phyloP scores from a whole-genome alignment of 2,797 vertebrate genomes.

The Scleropages formosus region DNA sequence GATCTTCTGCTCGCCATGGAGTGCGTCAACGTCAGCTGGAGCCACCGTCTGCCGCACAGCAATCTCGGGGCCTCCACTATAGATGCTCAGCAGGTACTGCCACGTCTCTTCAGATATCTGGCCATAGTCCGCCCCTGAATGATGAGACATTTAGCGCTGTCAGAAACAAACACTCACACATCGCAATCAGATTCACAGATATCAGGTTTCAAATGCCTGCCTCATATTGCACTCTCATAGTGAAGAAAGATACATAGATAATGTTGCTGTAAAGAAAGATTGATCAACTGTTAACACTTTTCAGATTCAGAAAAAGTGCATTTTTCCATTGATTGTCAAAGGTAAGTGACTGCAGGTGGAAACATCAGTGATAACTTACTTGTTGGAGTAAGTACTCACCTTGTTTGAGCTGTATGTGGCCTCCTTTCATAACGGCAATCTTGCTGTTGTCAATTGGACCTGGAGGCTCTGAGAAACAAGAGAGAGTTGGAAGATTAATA shows the following conservation, averaged over 20 bases:
- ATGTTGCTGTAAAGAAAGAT: no score
- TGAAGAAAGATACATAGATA: no score
- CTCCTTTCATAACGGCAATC: constrained; percentile 85
- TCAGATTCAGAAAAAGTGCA: no score
- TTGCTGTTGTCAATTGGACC: constrained; percentile 95
- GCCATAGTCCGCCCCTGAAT: constrained; percentile 90
- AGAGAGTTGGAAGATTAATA: no score
- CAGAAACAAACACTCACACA: background rate
- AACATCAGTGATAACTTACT: no score
- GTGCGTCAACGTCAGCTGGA: constrained; percentile 72
- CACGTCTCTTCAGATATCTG: constrained; percentile 98
- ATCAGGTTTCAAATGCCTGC: no score
- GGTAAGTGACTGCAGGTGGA: no score
- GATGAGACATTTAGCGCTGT: background rate
- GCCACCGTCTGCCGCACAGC: constrained; percentile 85
- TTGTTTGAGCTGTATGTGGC: constrained; percentile 89
- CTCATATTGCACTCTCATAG: no score
- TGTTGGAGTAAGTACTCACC: constrained; percentile 63
- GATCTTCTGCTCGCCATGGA: constrained; percentile 91
- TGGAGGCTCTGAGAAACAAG: constrained; percentile 75
- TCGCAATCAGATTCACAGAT: background rate
- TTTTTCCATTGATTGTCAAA: no score
- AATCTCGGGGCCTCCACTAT: constrained; percentile 89
- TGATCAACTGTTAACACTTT: no score
- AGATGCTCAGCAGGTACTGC: constrained; percentile 84